Evolutionary conservation across 92 coral and sea anemone species (phyloP), one percentile per base, ranked within the genome.

Genomic region (Epizoanthus fatuus): DNA sequence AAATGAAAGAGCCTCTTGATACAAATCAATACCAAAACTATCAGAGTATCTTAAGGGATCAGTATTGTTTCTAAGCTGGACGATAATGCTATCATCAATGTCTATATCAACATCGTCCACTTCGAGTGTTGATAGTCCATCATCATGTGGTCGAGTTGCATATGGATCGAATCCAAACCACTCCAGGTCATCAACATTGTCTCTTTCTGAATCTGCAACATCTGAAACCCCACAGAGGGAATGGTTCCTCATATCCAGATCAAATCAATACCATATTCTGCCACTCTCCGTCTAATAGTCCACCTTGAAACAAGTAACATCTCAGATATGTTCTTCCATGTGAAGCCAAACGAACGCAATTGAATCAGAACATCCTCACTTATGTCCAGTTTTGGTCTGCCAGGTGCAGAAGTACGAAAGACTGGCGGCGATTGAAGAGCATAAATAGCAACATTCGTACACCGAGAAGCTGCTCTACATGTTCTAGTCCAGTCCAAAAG

Each of bases 121-220:
- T 22, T 22, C 25, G 25, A 22, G 25, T 22, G 25, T 22, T 22
- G 25, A 22, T 22, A 22, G 25, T 22, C 25, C 25, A 22, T 22
- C 25, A 49, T 85, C 88, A 85, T 85, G 55, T 42, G 88, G 83
- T 49, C 88, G 62, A 62, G 88, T 75, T 45, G 88, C 83, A 75
- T 85, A 75, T 74, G 83, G 88, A 69, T 85, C 88, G 63, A 85
- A 74, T 15, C 88, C 81, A 85, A 60, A 85, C 76, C 88, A 85
- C 75, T 47, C 74, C 8, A 85, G 74, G 64, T 85, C 74, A 73
- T 29, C 83, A 9, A 14, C 83, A 55, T 52, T 49, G 37, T 47
- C 29, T 63, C 71, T 83, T 57, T 58, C 7, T 17, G 70, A 83
- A 56, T 82, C 79, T 53, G 86, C 67, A 63, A 80, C 25, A 25